Conservation (phyloP, 2,888 invertebrate genomes). For the Sylvicola cinctus region DNA sequence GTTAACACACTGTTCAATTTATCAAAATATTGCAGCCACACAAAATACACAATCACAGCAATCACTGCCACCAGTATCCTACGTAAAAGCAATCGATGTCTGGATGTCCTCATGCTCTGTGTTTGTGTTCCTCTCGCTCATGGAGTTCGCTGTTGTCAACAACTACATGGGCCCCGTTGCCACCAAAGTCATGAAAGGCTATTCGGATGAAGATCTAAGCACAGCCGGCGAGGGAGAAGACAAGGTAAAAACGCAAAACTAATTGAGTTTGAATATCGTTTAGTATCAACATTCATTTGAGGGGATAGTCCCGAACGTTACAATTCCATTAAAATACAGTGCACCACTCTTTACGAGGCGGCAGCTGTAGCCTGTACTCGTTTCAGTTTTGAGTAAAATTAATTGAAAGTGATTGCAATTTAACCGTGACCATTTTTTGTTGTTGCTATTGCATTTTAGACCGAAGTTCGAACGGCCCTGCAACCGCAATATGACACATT, state of each 20-base stretch:
- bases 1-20: too few species aligned
- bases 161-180: constrained; percentile 71
- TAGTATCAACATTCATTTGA: too few species aligned
- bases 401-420: too few species aligned
- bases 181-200: constrained; percentile 77
- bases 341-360: too few species aligned
- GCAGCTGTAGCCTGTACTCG: too few species aligned
- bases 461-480: constrained; percentile 31
- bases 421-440: too few species aligned
- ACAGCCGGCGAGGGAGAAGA: constrained; percentile 46
- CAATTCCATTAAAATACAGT: too few species aligned
- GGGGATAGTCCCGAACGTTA: too few species aligned
- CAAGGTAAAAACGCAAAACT: constrained; percentile 31
- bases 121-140: constrained; percentile 74
- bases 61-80: constrained; percentile 73
- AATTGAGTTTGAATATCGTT: too few species aligned
- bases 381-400: too few species aligned
- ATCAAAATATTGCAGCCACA: constrained; percentile 36
- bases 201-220: constrained; percentile 53
- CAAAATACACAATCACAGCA: constrained; percentile 85
- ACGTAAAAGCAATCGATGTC: constrained; percentile 81
- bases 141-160: constrained; percentile 81
- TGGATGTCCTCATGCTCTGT: constrained; percentile 88
- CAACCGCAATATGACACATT: constrained; percentile 67
- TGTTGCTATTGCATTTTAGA: too few species aligned